Evolutionary conservation across 2,113 vertebrate genomes (phyloP).

Genomic region (Muntiacus reevesi): DNA sequence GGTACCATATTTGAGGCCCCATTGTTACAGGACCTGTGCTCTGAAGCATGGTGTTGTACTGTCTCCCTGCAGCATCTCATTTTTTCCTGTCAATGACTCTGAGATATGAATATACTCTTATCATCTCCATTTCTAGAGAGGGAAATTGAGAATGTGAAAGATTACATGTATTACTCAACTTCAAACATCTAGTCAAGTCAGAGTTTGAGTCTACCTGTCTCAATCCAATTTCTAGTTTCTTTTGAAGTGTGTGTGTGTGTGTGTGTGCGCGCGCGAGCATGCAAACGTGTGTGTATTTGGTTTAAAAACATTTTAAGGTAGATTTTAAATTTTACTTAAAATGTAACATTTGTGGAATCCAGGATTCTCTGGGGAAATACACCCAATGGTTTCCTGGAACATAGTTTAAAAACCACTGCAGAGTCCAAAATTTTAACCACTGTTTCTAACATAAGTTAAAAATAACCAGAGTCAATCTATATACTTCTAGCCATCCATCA

Average conservation of each 20-base stretch:
- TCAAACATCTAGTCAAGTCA: not conserved
- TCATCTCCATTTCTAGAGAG: not conserved
- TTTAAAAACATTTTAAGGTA: not conserved
- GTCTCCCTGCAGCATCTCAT: not conserved
- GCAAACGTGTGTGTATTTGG: not conserved
- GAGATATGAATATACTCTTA: not conserved
- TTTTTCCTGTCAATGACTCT: not conserved
- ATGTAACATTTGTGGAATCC: not conserved
- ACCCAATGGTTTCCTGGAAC: not conserved
- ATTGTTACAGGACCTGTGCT: not conserved
- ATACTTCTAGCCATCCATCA: not conserved
- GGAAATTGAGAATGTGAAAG: not conserved
- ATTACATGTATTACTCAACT: not conserved
- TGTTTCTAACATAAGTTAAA: not conserved
- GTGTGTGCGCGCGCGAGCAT: too few species aligned
- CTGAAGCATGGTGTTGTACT: not conserved
- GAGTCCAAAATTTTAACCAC: not conserved
- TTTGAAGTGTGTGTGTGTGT: not conserved
- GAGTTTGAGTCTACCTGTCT: not conserved
- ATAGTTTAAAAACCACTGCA: not conserved
- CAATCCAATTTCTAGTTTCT: not conserved
- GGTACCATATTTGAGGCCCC: not conserved
- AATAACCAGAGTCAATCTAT: not conserved
- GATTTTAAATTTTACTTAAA: not conserved
- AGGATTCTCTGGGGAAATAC: not conserved